A percentile compares a stretch with the other conserved stretches of the same genome.
These are phyloP conservation scores for Nebria brevicollis DNA, from an alignment of 2,888 invertebrate genomes.

Conservation along the genomic window DNA sequence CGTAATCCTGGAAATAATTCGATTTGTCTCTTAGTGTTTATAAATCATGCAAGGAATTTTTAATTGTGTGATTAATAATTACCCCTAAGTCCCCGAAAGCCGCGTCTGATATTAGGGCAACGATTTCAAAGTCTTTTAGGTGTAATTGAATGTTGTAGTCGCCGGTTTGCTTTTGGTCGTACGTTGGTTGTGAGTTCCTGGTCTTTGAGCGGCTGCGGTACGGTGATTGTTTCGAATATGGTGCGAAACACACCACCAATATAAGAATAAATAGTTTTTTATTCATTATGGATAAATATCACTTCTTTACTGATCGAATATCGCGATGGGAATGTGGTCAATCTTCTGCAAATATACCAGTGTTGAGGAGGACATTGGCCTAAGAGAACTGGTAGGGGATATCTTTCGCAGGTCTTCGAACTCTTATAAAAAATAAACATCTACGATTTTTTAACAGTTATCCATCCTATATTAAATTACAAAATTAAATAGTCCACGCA, in stretches of 20 bases:
- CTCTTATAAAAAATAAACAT: background rate
- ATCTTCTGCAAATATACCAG: background rate
- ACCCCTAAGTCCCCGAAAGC: constrained; percentile 71
- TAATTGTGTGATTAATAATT: constrained; percentile 51
- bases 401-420: background rate
- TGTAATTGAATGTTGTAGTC: constrained; percentile 82
- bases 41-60: too few species aligned
- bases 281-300: constrained; percentile 17
- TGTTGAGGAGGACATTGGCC: background rate
- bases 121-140: constrained; percentile 80
- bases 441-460: background rate
- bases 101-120: constrained; percentile 73
- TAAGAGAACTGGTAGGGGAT: constrained; percentile 3
- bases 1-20: constrained; percentile 70
- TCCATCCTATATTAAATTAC: background rate
- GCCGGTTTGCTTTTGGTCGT: constrained; percentile 82
- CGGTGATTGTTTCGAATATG: constrained; percentile 4
- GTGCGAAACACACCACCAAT: constrained; percentile 27
- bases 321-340: background rate
- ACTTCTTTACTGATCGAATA: background rate
- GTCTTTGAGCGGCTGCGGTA: constrained; percentile 44
- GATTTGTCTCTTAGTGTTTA: too few species aligned
- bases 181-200: constrained; percentile 55
- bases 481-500: background rate
- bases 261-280: constrained; percentile 18